These are phyloP conservation scores for Pluvialis apricaria DNA, from an alignment of 2,113 vertebrate species.

Conservation along the genomic window DNA sequence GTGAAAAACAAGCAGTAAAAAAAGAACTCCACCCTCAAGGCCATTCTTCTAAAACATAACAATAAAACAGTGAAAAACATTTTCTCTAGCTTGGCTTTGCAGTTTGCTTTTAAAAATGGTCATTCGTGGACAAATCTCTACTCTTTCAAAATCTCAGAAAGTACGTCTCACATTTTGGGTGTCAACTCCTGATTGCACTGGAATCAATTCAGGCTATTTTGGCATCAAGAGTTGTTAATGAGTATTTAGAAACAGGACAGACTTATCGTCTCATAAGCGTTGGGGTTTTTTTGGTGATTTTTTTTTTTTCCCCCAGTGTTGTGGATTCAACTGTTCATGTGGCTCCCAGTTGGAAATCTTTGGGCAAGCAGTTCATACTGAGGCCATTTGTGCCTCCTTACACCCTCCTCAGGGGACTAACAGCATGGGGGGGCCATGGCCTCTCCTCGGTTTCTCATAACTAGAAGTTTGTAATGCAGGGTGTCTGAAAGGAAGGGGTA, in stretches of 20 bases:
- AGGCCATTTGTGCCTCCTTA: not conserved
- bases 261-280: not conserved
- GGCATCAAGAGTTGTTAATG: not conserved
- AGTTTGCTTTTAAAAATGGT: not conserved
- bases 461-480: not conserved
- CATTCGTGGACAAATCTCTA: not conserved
- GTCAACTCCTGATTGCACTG: not conserved
- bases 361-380: not conserved
- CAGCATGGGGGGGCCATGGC: not conserved
- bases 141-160: not conserved
- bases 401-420: not conserved
- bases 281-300: not conserved
- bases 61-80: conserved; percentile 4
- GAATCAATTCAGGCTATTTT: not conserved
- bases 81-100: not conserved
- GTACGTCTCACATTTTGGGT: not conserved
- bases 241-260: not conserved
- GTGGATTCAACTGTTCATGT: not conserved
- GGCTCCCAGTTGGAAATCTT: not conserved
- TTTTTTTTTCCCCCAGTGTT: not conserved
- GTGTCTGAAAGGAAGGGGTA: not conserved
- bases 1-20: conserved; percentile 47
- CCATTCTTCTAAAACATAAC: conserved; percentile 8
- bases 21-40: conserved; percentile 26
- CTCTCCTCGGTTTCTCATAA: not conserved